Evolutionary conservation across 2,113 vertebrate genomes (phyloP), one percentile per base, ranked within the genome.

Genomic region (Gymnarchus niloticus): DNA sequence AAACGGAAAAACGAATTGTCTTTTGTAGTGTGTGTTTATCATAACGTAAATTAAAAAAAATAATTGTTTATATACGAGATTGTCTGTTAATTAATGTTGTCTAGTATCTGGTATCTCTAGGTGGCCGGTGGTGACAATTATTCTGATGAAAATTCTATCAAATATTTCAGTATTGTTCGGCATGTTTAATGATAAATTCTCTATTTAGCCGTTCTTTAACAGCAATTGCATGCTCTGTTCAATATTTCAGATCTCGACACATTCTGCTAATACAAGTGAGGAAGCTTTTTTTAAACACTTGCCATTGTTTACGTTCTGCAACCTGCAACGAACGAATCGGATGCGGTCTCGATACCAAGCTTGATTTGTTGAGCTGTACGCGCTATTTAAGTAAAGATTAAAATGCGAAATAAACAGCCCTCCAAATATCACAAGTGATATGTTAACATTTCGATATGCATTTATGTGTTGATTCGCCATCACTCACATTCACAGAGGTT

Each of bases 211-310:
- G n/a, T n/a, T n/a, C n/a, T n/a, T n/a, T n/a, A 57, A 21, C 9
- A 25, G 46, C 23, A 51, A 49, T 28, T 28, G 77, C 10, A 44
- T 14, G 46, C 6, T 51, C 94, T 93, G 76, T 95, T 41, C 33
- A 41, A 41, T 73, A 73, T 73, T 73, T 33, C 65, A 73, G 28
- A 33, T 69, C 61, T 33, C 28, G 94, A 95, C 94, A 94, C 92
- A 91, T 85, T 82, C 91, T 94, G 92, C 93, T 95, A 93, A 95
- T 95, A 95, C 94, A 94, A 94, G 94, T 92, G 92, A 92, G 95
- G 94, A 95, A 94, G 94, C 90, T 91, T 89, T 91, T 92, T 91
- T 59, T 80, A 59, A 81, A 59, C 10, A 6, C 7, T 23, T 80
- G 23, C 57, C 23, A 10, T 85, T 37, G 28, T 48, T 81, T 49